A percentile compares a stretch with the other conserved stretches of the same genome.
Conservation (phyloP, 64 coral and sea anemone genomes). For the Pocillopora damicornis region DNA sequence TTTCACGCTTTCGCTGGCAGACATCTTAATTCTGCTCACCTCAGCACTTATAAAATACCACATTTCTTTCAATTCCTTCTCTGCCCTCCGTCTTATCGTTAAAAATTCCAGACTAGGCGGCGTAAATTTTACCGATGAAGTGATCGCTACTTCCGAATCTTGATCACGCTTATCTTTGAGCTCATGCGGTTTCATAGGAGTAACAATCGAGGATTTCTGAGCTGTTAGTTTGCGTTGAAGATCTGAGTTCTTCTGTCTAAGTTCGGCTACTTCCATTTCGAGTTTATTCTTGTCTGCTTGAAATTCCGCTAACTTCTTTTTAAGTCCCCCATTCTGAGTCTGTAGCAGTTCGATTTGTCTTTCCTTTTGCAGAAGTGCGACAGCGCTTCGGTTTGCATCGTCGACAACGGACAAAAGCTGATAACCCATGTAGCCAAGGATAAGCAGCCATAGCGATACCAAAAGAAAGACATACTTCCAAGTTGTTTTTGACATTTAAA, state of each 20-base stretch:
- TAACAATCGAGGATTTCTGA: not conserved
- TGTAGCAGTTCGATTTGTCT: conserved; percentile 54
- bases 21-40: conserved; percentile 72
- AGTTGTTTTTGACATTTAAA: conserved; percentile 67
- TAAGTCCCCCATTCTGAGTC: conserved; percentile 50
- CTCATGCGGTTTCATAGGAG: not conserved
- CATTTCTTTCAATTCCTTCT: conserved; percentile 78
- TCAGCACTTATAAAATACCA: conserved; percentile 97
- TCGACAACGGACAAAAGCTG: conserved; percentile 67
- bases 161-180: not conserved
- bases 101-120: conserved; percentile 4
- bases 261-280: conserved; percentile 25
- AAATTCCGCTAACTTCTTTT: conserved; percentile 64
- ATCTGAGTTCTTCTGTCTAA: conserved; percentile 34
- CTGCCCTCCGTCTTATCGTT: conserved; percentile 57
- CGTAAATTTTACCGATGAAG: not conserved
- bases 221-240: not conserved
- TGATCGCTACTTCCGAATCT: not conserved
- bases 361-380: conserved; percentile 55
- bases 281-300: conserved; percentile 51
- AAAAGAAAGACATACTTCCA: conserved; percentile 76
- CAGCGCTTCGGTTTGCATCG: conserved; percentile 56
- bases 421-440: conserved; percentile 78
- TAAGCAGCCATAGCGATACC: conserved; percentile 66
- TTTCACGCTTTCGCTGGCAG: not conserved